These are phyloP conservation scores for Lypha dubia DNA, from an alignment of 2,888 invertebrate species.

Conservation along the genomic window DNA sequence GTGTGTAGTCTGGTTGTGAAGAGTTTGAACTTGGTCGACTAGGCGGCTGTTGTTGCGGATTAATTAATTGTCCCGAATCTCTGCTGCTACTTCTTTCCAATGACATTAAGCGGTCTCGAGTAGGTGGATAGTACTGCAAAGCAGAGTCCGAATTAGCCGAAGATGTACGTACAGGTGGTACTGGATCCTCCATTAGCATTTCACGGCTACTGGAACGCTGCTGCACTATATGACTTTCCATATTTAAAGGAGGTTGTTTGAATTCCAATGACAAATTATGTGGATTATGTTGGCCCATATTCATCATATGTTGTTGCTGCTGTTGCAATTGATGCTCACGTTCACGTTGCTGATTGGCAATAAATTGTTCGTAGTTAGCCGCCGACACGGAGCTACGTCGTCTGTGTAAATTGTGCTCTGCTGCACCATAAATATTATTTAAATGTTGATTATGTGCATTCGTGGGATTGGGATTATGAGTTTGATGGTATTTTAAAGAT, in stretches of 20 bases:
- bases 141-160: conserved; percentile 82
- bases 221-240: conserved; percentile 74
- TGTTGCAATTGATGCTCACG: conserved; percentile 75
- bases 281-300: conserved; percentile 50
- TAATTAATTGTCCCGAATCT: conserved; percentile 79
- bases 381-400: conserved; percentile 79
- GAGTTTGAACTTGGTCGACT: conserved; percentile 82
- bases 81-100: conserved; percentile 75
- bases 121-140: conserved; percentile 77
- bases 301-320: conserved; percentile 72
- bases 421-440: conserved; percentile 48
- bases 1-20: conserved; percentile 86
- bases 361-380: conserved; percentile 79
- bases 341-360: conserved; percentile 79
- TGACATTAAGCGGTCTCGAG: conserved; percentile 77
- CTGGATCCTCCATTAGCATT: conserved; percentile 74
- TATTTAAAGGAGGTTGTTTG: conserved; percentile 77
- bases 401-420: conserved; percentile 64
- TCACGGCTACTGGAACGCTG: conserved; percentile 80
- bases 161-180: conserved; percentile 79
- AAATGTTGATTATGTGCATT: conserved; percentile 64
- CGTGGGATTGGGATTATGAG: conserved; percentile 38
- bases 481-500: conserved; percentile 71
- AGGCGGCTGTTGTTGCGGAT: conserved; percentile 78
- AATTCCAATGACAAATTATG: conserved; percentile 77